These are phyloP conservation scores for Hypocryptadius cinnamomeus DNA, from an alignment of 2,113 vertebrate genomes.

Conservation along the genomic window DNA sequence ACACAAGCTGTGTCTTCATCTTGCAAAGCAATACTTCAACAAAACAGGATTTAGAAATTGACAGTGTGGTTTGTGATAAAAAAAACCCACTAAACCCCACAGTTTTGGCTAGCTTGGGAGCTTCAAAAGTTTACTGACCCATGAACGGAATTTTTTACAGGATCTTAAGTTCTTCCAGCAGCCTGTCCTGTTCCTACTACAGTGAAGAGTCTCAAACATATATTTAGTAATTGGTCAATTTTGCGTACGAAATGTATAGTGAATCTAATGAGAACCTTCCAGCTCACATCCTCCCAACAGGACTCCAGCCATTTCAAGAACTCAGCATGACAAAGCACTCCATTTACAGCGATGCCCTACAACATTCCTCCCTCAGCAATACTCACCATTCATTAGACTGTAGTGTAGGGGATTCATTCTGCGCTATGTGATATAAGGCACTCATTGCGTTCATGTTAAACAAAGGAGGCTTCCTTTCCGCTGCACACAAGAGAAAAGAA, in stretches of 20 bases:
- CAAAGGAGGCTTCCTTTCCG: slow-evolving; percentile 98
- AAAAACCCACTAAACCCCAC: not conserved
- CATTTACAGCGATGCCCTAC: slow-evolving; percentile 29
- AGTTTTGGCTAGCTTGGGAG: not conserved
- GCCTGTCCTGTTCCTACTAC: not conserved
- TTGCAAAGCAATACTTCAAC: not conserved
- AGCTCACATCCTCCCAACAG: slow-evolving; percentile 36
- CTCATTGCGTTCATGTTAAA: slow-evolving; percentile 99
- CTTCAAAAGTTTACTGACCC: not conserved
- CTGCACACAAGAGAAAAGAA: slow-evolving; percentile 70
- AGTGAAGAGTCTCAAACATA: not conserved
- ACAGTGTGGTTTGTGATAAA: not conserved
- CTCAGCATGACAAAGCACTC: slow-evolving; percentile 40
- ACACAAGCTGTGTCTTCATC: not conserved
- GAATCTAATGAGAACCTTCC: slow-evolving; percentile 4
- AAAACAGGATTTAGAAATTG: not conserved
- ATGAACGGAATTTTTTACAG: not conserved
- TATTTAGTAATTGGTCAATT: not conserved
- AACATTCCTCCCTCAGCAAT: slow-evolving; percentile 27
- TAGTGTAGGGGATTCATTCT: slow-evolving; percentile 96
- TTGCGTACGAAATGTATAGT: not conserved
- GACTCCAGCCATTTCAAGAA: slow-evolving; percentile 45
- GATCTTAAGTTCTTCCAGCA: not conserved
- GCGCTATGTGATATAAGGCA: slow-evolving; percentile 99
- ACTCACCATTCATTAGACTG: slow-evolving; percentile 98